Base-by-base conservation (phyloP, 2,888 invertebrate species). In the Thera britannica region DNA sequence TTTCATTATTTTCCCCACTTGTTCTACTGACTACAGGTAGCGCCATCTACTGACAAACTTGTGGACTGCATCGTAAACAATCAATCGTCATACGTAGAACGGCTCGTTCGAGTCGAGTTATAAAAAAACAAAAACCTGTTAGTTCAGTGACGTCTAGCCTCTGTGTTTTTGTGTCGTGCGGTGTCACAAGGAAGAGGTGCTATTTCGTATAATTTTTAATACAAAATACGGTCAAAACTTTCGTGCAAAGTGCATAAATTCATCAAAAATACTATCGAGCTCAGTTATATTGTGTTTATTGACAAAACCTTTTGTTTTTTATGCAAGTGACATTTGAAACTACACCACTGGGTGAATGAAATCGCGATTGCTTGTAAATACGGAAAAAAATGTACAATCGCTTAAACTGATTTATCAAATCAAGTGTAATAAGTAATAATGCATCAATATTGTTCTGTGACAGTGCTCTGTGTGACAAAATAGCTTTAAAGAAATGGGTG, bases 401-500 rank as follows among this genome's bases (percentile, higher is more conserved):
- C 80, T 88, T 84, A 84, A 81, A 85, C 68, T 73, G 70, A 70
- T 71, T 70, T 71, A 71, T 72, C 68, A 61, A 23, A 76, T 72
- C 70, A 67, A 76, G 69, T 72, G 72, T 68, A 72, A 82, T 76
- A 74, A 82, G 72, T 68, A 72, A 82, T 76, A 74, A 82, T 83
- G 82, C 75, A 76, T 76, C 58, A 63, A 71, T 69, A 74, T 65
- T 48, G 61, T 65, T 68, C 3, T 65, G 58, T 60, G 60, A 63
- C 63, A 64, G 70, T 72, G 70, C 59, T 61, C 12, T 76, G 76
- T 79, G 77, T 78, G 68, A 77, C 63, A 70, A 75, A 79, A 83
- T 83, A 85, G 88, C 87, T 83, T 81, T 71, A 82, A 82, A 90
- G 92, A 90, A 87, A 93, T 93, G 93, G 93, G 89, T 90, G 92